Evolutionary conservation across 2,113 vertebrate species (phyloP).

Genomic region (Vombatus ursinus): DNA sequence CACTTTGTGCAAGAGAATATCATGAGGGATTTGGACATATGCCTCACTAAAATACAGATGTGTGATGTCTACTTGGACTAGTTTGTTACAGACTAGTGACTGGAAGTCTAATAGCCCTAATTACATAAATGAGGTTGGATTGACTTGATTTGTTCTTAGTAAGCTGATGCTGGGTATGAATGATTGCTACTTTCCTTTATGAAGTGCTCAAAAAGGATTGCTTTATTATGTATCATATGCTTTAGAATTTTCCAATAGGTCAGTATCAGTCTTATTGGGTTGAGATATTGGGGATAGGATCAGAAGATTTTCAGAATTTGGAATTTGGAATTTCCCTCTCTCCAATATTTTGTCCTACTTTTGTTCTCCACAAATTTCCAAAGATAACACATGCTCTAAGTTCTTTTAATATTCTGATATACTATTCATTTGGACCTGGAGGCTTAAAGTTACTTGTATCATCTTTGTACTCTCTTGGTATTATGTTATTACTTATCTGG

Average conservation of each 20-base stretch:
- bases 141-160: background rate
- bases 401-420: background rate
- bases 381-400: background rate
- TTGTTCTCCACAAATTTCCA: background rate
- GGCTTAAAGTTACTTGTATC: background rate
- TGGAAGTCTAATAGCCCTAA: background rate
- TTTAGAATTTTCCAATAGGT: background rate
- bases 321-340: background rate
- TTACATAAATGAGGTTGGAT: background rate
- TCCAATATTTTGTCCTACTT: background rate
- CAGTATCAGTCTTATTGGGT: background rate
- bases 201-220: background rate
- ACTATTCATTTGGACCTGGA: background rate
- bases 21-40: background rate
- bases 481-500: background rate
- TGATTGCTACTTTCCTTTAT: background rate
- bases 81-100: background rate
- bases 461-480: background rate
- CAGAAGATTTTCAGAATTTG: background rate
- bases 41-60: background rate
- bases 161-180: background rate
- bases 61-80: background rate
- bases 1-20: background rate
- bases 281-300: background rate
- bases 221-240: background rate